Evolutionary conservation across 2,113 vertebrate genomes (phyloP), one percentile per base, ranked within the genome.

Genomic region (Nansenia antarctica): DNA sequence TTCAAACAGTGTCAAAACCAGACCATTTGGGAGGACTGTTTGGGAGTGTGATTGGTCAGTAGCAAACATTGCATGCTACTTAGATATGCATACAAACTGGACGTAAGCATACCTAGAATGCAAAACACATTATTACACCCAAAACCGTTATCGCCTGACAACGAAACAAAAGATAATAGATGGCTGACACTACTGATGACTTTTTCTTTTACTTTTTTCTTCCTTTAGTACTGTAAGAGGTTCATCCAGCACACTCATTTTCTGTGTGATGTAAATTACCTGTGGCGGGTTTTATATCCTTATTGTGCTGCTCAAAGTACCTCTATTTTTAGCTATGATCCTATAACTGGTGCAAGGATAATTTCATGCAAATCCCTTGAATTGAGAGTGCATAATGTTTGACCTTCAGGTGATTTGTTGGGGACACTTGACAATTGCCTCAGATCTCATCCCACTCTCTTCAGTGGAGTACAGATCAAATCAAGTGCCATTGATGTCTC

Each of bases 361-460:
- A 87, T 87, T 84, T 79, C 27, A 90, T 88, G 85, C 67, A 82
- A 83, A 86, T 82, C 80, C 62, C 39, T 71, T 27, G 71, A 86
- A 73, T 81, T 75, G 64, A 71, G 54, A 14, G 77, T n/a, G 64
- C 75, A 55, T 80, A 81, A 80, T 67, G 78, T 59, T 62, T 58
- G 31, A 64, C 52, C 63, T 63, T 60, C 73, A 80, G 69, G 65
- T 78, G 78, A 86, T 85, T 81, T 72, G 62, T 61, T 15, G 45
- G 70, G 65, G 63, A 67, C 74, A 59, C 72, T 83, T 35, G 9
- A 80, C 69, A 81, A 49, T 60, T 71, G 67, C 61, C 63, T 53
- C 65, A 22, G 49, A 55, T 47, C 77, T 29, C 72, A 14, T 61
- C 45, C 3, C 49, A 5, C 64, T 63, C 62, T 52, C 4, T 20